Evolutionary conservation across 2,888 invertebrate species (phyloP).

Genomic region (Cinara cedri): DNA sequence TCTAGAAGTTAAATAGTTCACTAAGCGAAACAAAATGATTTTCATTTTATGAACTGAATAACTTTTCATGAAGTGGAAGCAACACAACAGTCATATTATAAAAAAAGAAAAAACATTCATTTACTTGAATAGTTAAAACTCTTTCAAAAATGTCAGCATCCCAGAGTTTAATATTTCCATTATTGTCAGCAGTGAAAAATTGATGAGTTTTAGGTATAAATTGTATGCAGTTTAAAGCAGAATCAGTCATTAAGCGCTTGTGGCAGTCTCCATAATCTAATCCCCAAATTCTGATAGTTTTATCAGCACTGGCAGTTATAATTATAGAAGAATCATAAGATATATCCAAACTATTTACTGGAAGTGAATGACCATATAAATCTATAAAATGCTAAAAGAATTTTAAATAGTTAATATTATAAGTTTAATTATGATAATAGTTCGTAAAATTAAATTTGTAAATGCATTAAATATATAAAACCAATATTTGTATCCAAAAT

Average conservation of each 20-base stretch:
- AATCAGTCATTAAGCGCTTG: constrained; percentile 94
- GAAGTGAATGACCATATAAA: constrained; percentile 94
- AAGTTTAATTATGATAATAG: background rate
- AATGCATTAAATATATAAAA: too few relatives aligned
- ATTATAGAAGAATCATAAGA: constrained; percentile 85
- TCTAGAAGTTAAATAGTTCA: too few relatives aligned
- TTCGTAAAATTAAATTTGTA: too few relatives aligned
- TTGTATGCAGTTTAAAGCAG: constrained; percentile 85
- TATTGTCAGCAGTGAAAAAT: constrained; percentile 91
- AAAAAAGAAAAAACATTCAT: constrained; percentile 61
- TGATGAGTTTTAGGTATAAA: constrained; percentile 92
- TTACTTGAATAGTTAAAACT: constrained; percentile 84
- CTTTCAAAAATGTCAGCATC: constrained; percentile 91
- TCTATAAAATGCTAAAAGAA: constrained; percentile 83
- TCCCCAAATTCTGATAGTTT: constrained; percentile 97
- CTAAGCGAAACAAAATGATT: too few relatives aligned
- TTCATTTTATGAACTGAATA: too few relatives aligned
- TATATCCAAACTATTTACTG: constrained; percentile 91
- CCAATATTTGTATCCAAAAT: too few relatives aligned
- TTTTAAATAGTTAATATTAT: background rate
- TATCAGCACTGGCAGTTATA: constrained; percentile 93
- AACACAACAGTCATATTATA: too few relatives aligned
- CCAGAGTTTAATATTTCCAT: constrained; percentile 95
- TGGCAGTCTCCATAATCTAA: constrained; percentile 99
- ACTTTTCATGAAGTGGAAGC: too few relatives aligned